These are phyloP conservation scores for Laothoe populi DNA, from an alignment of 2,888 invertebrate genomes.

Conservation along the genomic window DNA sequence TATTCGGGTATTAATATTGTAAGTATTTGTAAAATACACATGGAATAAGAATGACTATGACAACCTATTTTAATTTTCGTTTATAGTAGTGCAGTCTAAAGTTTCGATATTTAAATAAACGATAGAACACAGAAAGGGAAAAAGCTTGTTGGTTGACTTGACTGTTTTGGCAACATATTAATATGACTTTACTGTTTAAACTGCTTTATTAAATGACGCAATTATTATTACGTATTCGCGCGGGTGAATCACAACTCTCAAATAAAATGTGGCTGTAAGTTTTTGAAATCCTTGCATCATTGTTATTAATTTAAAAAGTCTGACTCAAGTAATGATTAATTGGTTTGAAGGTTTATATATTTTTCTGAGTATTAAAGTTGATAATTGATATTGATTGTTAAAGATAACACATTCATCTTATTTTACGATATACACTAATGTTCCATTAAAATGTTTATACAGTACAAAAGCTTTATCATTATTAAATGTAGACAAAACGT, in stretches of 20 bases:
- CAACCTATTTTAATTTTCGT: too few species aligned
- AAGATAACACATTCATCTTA: not conserved
- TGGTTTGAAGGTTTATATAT: not conserved
- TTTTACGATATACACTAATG: too few species aligned
- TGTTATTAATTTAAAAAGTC: not conserved
- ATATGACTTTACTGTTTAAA: too few species aligned
- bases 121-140: too few species aligned
- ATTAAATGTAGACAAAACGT: slow-evolving; percentile 20
- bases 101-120: too few species aligned
- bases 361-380: not conserved
- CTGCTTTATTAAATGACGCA: not conserved
- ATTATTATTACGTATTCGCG: not conserved
- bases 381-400: too few species aligned
- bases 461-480: not conserved
- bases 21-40: too few species aligned
- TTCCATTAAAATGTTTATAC: not conserved
- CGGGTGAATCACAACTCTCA: not conserved
- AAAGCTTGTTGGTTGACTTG: too few species aligned
- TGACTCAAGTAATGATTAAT: not conserved
- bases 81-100: too few species aligned
- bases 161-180: too few species aligned
- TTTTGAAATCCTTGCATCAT: not conserved
- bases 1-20: too few species aligned
- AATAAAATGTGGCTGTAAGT: not conserved
- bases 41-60: too few species aligned